These are phyloP conservation scores for Chrysogorgia sp. DNA, from an alignment of 92 coral and sea anemone species.

Conservation along the genomic window DNA sequence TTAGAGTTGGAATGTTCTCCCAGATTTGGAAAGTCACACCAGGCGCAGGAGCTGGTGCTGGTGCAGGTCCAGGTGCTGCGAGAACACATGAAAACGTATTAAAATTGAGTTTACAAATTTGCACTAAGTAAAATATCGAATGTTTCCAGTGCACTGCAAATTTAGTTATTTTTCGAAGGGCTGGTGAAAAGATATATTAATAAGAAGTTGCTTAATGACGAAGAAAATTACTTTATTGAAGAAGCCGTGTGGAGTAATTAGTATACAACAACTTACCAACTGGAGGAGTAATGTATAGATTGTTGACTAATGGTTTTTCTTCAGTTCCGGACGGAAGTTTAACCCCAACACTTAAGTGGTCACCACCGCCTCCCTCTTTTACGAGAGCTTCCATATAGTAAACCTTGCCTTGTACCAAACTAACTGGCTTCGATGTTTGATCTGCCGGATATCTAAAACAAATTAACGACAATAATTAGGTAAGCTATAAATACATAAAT, in stretches of 20 bases:
- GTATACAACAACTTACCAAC: constrained; percentile 32
- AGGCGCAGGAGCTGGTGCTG: constrained; percentile 5
- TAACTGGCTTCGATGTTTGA: constrained; percentile 29
- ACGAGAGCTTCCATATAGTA: constrained; percentile 34
- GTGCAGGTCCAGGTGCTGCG: too few species aligned
- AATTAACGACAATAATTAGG: not conserved
- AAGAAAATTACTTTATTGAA: too few species aligned
- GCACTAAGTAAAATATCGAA: too few species aligned
- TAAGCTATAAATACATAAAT: too few species aligned
- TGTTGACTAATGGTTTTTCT: constrained; percentile 30
- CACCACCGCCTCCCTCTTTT: constrained; percentile 29
- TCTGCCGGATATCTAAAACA: constrained; percentile 19
- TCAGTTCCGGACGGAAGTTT: constrained; percentile 41
- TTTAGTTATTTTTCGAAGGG: too few species aligned
- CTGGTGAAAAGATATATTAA: too few species aligned
- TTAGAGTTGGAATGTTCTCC: constrained; percentile 19
- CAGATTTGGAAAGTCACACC: constrained; percentile 28
- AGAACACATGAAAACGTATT: too few species aligned
- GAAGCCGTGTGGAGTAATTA: too few species aligned
- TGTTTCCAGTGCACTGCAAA: too few species aligned
- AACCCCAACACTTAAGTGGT: constrained; percentile 23
- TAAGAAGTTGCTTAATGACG: too few species aligned
- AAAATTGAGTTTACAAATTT: too few species aligned
- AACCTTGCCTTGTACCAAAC: constrained; percentile 37
- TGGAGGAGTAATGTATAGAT: constrained; percentile 24